A percentile compares a stretch with the other conserved stretches of the same genome.
Evolutionary conservation across 1,140 invertebrate species (phyloP).

Genomic region (Euglossa dilemma): DNA sequence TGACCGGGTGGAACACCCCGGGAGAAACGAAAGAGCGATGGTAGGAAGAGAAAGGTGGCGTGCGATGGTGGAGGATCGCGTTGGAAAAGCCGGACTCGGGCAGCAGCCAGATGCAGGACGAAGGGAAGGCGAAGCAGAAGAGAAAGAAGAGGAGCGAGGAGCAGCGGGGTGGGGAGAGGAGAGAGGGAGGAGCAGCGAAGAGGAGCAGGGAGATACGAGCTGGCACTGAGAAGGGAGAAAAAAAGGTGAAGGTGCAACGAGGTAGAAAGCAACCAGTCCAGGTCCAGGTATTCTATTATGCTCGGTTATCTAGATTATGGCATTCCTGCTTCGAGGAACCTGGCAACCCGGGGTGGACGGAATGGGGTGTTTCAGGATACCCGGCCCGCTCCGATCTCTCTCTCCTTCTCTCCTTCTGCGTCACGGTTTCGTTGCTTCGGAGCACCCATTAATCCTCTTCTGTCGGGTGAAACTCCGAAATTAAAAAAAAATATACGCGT

Average conservation of each 20-base stretch:
- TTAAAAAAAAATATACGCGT: slow-evolving; percentile 72
- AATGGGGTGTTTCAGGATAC: slow-evolving; percentile 65
- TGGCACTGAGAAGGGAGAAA: slow-evolving; percentile 58
- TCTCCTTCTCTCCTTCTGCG: slow-evolving; percentile 25
- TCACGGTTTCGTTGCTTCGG: slow-evolving; percentile 50
- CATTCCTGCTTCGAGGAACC: slow-evolving; percentile 78
- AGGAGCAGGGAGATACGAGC: slow-evolving; percentile 48
- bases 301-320: slow-evolving; percentile 81
- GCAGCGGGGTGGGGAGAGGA: not conserved
- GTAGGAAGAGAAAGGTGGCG: too few relatives aligned
- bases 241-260: slow-evolving; percentile 77
- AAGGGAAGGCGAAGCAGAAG: not conserved
- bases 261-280: slow-evolving; percentile 76
- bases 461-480: slow-evolving; percentile 67
- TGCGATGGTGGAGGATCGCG: slow-evolving; percentile 35
- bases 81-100: slow-evolving; percentile 49
- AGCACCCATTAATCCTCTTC: slow-evolving; percentile 61
- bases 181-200: slow-evolving; percentile 21
- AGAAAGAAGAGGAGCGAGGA: not conserved
- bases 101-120: slow-evolving; percentile 23
- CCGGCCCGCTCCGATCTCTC: slow-evolving; percentile 24
- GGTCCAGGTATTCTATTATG: slow-evolving; percentile 79
- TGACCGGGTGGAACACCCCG: not conserved
- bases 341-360: slow-evolving; percentile 63
- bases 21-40: not conserved